Evolutionary conservation across 2,888 invertebrate genomes (phyloP), one percentile per base, ranked within the genome.

Genomic region (Thecophora atra): DNA sequence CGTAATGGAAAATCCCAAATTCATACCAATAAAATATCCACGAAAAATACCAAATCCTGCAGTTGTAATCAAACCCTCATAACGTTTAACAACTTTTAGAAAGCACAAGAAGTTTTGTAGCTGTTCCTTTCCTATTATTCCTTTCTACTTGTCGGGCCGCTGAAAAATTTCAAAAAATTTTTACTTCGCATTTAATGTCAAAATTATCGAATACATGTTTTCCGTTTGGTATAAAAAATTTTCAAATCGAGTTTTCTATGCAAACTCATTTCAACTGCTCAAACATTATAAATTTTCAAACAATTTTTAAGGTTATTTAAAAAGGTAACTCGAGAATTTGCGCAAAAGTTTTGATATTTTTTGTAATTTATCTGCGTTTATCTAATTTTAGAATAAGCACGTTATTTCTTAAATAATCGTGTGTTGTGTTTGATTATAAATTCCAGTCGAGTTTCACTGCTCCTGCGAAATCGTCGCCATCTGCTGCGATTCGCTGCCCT

Each of bases 171-270:
- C 13, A 21, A 42, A n/a, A 19, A 30, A 26, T 21, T 26, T 19
- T 54, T 37, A 26, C 64, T 24, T 69, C 64, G 72, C 17, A 51
- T 56, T 47, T 70, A 60, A 30, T 65, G 72, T 72, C 72, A 72
- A 70, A 64, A 7, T 21, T 6, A 52, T 42, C 4, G 42, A 65
- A 70, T 4, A 66, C 44, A 51, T 65, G 54, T 64, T 51, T 56
- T 56, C 28, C 66, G 52, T 17, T 67, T 19, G 17, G 11, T 8
- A 17, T 19, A 24, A 19, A 17, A 52, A 67, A 37, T 37, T 37
- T 37, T 37, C 37, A 19, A 52, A 19, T 52, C 26, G 21, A 54
- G 7, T 66, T 37, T 42, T 28, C 21, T 66, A 54, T 52, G 2
- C 30, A 37, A 8, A 30, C 30, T 30, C 30, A 30, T 2, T 11